Conservation (phyloP, 2,797 vertebrate species). For the Pipistrellus kuhlii region DNA sequence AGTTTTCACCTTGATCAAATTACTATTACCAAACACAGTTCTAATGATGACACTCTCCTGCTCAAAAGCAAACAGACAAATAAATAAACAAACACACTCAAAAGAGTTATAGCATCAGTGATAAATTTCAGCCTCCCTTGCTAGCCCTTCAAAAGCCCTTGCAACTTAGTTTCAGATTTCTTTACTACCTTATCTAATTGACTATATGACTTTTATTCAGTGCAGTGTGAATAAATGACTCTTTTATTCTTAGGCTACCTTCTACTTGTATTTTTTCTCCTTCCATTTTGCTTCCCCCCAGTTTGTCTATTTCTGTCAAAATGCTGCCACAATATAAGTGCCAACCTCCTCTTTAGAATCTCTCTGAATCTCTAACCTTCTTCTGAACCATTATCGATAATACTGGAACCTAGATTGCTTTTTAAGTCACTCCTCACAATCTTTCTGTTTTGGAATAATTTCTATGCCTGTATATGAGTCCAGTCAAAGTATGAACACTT, state of each 20-base stretch:
- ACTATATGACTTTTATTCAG: neutral
- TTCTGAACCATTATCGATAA: accelerated
- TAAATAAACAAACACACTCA: neutral
- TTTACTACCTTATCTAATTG: neutral
- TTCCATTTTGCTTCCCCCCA: neutral
- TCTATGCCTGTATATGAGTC: too few relatives aligned
- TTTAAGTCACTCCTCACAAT: neutral
- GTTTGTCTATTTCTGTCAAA: neutral
- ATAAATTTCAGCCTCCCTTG: neutral
- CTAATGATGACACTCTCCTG: neutral
- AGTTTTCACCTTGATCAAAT: neutral
- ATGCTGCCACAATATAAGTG: accelerated
- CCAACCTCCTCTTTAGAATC: too few relatives aligned
- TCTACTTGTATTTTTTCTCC: neutral
- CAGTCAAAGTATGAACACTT: neutral
- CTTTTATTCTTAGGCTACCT: neutral
- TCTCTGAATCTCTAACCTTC: too few relatives aligned
- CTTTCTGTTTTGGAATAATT: neutral
- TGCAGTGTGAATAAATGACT: neutral
- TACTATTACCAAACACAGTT: neutral
- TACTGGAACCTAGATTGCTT: neutral
- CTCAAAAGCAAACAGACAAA: neutral
- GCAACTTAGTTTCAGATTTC: neutral
- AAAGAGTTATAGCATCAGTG: neutral
- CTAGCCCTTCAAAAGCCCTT: neutral